Conservation (phyloP, 1,140 invertebrate genomes). For the Cardiocondyla obscurior region DNA sequence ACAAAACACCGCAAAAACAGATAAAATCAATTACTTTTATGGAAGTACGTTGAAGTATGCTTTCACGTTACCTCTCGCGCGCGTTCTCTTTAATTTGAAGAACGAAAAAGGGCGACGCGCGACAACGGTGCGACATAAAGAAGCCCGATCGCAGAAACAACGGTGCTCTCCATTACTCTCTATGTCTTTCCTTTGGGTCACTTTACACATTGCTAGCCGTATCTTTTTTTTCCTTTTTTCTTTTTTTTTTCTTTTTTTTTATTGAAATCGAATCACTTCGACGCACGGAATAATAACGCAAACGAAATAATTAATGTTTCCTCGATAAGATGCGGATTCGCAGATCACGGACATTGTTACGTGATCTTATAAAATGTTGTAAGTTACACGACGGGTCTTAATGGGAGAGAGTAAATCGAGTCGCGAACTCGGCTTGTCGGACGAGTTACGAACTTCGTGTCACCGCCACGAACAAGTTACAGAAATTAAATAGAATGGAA, state of each 20-base stretch:
- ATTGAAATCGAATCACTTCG: neutral
- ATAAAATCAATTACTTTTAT: constrained; percentile 55
- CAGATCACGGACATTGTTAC: constrained; percentile 4
- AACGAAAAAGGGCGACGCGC: neutral
- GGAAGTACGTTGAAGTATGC: constrained; percentile 21
- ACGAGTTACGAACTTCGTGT: constrained; percentile 38
- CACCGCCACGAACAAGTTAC: constrained; percentile 25
- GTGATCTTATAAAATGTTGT: constrained; percentile 27
- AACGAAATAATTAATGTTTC: neutral
- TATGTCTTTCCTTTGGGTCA: neutral
- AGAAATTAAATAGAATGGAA: constrained; percentile 54
- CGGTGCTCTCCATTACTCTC: neutral
- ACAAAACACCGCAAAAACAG: constrained; percentile 39
- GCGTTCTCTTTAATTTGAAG: constrained; percentile 34
- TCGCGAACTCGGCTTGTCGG: constrained; percentile 33
- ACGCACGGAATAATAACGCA: neutral
- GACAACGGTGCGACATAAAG: neutral
- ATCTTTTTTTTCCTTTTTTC: too few relatives aligned
- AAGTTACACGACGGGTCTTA: neutral
- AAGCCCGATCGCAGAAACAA: constrained; percentile 5
- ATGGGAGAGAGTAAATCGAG: constrained; percentile 34
- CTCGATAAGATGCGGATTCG: neutral
- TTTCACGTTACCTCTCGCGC: neutral
- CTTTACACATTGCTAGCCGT: neutral
- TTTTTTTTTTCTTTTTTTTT: too few relatives aligned